Evolutionary conservation across 2,888 invertebrate genomes (phyloP).

Genomic region (Heliconius cydno): DNA sequence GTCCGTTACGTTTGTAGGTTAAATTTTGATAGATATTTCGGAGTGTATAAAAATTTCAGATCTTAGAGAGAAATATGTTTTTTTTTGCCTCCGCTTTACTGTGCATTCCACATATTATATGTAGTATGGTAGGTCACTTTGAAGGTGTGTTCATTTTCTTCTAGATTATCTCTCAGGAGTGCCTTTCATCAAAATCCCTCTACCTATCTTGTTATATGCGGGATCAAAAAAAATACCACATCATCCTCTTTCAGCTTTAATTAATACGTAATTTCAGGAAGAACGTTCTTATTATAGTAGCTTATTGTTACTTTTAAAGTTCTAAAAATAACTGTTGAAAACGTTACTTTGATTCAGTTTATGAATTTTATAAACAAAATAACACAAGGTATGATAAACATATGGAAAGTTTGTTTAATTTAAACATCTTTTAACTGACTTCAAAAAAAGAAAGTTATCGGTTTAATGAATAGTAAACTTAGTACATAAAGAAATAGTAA

Average conservation of each 20-base stretch:
- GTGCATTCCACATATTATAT: no score
- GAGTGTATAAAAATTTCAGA: not conserved
- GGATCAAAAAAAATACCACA: not conserved
- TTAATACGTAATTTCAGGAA: not conserved
- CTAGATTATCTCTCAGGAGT: no score
- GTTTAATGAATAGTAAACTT: not conserved
- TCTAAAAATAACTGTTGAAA: slow-evolving; percentile 13
- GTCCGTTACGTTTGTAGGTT: slow-evolving; percentile 15
- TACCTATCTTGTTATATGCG: not conserved
- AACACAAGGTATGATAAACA: not conserved
- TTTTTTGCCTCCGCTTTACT: no score
- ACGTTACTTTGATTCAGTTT: slow-evolving; percentile 11
- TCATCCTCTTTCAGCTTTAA: not conserved
- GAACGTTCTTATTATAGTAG: not conserved
- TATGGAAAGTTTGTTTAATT: no score
- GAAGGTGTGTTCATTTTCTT: no score
- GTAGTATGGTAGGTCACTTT: no score
- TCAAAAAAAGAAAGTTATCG: not conserved
- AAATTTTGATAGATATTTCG: not conserved
- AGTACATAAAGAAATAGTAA: not conserved
- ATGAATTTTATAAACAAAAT: slow-evolving; percentile 22
- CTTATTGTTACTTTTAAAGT: not conserved
- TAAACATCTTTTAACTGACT: no score
- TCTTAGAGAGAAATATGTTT: no score
- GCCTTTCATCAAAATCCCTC: no score